A percentile compares a stretch with the other conserved stretches of the same genome.
Evolutionary conservation across 2,797 vertebrate genomes (phyloP).

Genomic region (Eidolon dupreanum): DNA sequence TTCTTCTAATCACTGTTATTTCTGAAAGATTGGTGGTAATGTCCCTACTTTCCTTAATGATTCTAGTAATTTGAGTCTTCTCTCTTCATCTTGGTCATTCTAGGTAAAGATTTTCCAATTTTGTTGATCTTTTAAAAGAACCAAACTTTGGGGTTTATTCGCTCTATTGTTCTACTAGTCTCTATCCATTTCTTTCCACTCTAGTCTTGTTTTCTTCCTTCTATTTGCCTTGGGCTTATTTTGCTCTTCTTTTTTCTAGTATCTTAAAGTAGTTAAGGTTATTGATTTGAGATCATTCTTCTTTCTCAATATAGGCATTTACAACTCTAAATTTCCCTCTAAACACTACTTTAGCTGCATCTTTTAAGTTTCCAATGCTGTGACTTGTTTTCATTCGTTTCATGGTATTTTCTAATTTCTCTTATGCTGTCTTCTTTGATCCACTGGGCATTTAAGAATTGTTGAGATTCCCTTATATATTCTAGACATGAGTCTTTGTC

Average conservation of each 20-base stretch:
- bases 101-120: not conserved
- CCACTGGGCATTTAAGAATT: not conserved
- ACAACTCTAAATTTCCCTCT: not conserved
- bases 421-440: not conserved
- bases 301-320: not conserved
- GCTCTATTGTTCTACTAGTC: not conserved
- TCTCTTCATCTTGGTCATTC: not conserved
- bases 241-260: not conserved
- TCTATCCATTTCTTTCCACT: not conserved
- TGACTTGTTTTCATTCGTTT: not conserved
- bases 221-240: not conserved
- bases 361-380: not conserved
- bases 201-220: not conserved
- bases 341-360: not conserved
- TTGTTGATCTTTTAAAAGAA: not conserved
- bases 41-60: not conserved
- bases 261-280: not conserved
- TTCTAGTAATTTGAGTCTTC: not conserved
- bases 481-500: not conserved
- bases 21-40: not conserved
- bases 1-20: not conserved
- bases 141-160: not conserved
- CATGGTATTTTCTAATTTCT: not conserved
- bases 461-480: not conserved
- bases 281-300: not conserved